Evolutionary conservation across 2,888 invertebrate genomes (phyloP).

Genomic region (Heteropelma amictum): DNA sequence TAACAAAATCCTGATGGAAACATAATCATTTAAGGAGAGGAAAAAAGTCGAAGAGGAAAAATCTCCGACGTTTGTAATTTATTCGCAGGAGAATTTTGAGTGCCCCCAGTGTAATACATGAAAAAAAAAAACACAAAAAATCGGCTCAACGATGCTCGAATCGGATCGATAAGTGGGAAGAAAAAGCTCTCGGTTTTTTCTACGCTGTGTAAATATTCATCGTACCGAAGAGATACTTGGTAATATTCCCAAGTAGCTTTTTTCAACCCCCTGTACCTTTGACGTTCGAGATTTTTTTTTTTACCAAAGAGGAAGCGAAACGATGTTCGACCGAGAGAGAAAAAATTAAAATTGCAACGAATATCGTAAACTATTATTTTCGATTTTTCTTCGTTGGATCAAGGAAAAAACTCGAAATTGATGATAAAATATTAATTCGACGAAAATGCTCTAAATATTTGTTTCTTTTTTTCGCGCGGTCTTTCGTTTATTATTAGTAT

Average conservation of each 20-base stretch:
- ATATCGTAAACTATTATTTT: too few relatives aligned
- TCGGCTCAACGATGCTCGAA: not conserved
- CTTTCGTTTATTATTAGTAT: constrained; percentile 16
- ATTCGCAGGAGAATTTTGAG: constrained; percentile 37
- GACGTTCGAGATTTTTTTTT: too few relatives aligned
- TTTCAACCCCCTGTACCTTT: not conserved
- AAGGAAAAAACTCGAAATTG: too few relatives aligned
- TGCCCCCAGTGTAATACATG: constrained; percentile 23
- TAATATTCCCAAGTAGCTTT: not conserved
- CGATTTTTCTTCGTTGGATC: not conserved
- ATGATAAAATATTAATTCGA: too few relatives aligned
- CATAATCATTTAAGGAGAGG: constrained; percentile 48
- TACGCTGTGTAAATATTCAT: constrained; percentile 39
- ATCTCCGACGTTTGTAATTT: constrained; percentile 61
- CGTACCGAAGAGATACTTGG: constrained; percentile 8
- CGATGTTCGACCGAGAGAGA: too few relatives aligned
- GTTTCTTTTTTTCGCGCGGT: too few relatives aligned
- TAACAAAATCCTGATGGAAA: constrained; percentile 52
- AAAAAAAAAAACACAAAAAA: constrained; percentile 14
- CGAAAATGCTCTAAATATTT: too few relatives aligned
- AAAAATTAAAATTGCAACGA: too few relatives aligned
- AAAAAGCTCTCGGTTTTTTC: constrained; percentile 14
- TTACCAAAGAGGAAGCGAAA: too few relatives aligned
- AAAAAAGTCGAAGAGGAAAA: too few relatives aligned
- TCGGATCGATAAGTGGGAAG: constrained; percentile 4